Evolutionary conservation across 2,113 vertebrate species (phyloP), one percentile per base, ranked within the genome.

Genomic region (Ageneiosus marmoratus): DNA sequence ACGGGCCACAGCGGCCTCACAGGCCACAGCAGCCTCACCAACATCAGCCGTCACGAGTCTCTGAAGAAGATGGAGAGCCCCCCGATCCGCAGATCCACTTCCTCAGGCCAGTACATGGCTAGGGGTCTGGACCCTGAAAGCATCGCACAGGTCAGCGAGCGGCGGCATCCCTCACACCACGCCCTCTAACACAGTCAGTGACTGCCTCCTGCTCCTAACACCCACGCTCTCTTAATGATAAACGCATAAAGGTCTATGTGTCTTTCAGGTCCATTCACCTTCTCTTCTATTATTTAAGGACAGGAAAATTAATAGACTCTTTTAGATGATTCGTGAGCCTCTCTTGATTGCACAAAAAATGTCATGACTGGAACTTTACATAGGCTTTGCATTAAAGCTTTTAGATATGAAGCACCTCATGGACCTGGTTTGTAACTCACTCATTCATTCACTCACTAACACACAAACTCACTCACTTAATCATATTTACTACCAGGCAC

Each of bases 51-150:
- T 9, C 97, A 99, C 0, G 97, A 99, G 80, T 98, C 96, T 1
- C 92, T 98, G 48, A 97, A 97, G 93, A 99, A 98, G 93, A 95
- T 95, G 0, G 98, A 99, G 86, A 98, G 97, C 88, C 98, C 98
- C 29, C 97, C 98, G 0, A 98, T 99, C 48, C 94, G 97, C 86
- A 96, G 98, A 87, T 99, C 98, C 56, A 98, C 98, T 0, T 99
- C 98, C 0, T 99, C 98, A 6, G 96, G 98, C 78, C 98, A 99
- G 79, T 99, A 99, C 90, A 93, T 95, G 0, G 93, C 90, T 83
- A 99, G 98, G 89, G 93, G 96, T 3, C 92, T 99, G 92, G 98
- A 99, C 79, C 96, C 97, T 55, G 97, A 99, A 92, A 96, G 96
- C 84, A 99, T 99, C 91, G 97, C 97, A 95, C 97, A 99, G 97